Base-by-base conservation (phyloP, 1,140 invertebrate genomes). In the Phthorimaea operculella region DNA sequence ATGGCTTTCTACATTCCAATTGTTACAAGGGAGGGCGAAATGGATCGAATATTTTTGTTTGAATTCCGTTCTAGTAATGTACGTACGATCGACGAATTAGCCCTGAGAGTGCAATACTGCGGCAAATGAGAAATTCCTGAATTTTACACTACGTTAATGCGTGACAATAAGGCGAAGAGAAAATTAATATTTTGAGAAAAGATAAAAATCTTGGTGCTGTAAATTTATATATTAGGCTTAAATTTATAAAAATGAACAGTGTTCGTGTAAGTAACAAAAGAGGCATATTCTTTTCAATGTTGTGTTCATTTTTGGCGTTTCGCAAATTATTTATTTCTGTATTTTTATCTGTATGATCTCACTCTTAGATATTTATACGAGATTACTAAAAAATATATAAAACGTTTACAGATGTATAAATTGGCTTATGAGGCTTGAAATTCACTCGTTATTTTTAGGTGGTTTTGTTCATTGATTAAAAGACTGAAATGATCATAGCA, bases 151-250 rank as follows among this genome's bases (percentile, higher is more conserved):
- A 84, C 75, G 70, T 80, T 81, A 72, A 84, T 79, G 73, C 80
- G 79, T 74, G 82, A 85, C 82, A 85, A 85, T 83, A 85, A 85
- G 78, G 81, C 74, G 78, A 84, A 81, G 76, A 80, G 76, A 78
- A 77, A 78, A 56, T 66, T 70, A 74, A 79, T 82, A 85, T 85
- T 85, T 85, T 83, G 79, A 83, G 76, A 80, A 79, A 80, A 76
- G 75, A 83, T 68, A 79, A 80, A 83, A 79, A 83, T 78, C 79
- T 85, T 85, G 82, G 82, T 85, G 82, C 82, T 85, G 82, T 81
- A 83, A 85, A 85, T 78, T 85, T 82, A 83, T 85, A 85, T 83
- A 83, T 83, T 85, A 82, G 79, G 82, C 79, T 83, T 85, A 83
- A 85, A 85, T 80, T 78, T 78, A 78, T 80, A 77, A 79, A 73